phyloP scores from a whole-genome alignment of 2,113 vertebrate genomes.

The Semnornis frantzii region DNA sequence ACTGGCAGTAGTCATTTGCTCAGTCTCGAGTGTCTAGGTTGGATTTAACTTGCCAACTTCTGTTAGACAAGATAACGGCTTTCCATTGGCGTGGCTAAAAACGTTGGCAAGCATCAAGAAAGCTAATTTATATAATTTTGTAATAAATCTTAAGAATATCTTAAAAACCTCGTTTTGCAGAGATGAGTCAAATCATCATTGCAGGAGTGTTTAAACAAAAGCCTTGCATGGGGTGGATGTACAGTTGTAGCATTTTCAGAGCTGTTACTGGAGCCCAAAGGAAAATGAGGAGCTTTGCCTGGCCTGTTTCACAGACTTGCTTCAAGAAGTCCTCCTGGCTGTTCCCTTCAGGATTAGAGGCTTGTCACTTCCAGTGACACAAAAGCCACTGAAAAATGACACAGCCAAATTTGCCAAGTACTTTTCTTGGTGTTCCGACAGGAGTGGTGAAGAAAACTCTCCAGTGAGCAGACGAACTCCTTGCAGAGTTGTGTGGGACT shows the following conservation, averaged over 20 bases:
- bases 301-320: not conserved
- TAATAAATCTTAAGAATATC: not conserved
- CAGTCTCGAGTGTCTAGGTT: not conserved
- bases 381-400: not conserved
- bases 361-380: not conserved
- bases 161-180: not conserved
- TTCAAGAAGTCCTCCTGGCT: not conserved
- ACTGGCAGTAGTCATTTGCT: slow-evolving; percentile 5
- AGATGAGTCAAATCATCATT: not conserved
- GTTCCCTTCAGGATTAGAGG: not conserved
- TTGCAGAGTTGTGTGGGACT: not conserved
- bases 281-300: not conserved
- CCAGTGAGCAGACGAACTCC: accelerated
- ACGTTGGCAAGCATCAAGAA: not conserved
- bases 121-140: not conserved
- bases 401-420: not conserved
- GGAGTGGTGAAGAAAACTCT: not conserved
- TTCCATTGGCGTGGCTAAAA: not conserved
- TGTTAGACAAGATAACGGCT: not conserved
- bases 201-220: not conserved
- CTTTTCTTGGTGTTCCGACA: not conserved
- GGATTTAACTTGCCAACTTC: not conserved
- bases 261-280: not conserved
- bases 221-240: not conserved
- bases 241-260: not conserved